Evolutionary conservation across 2,113 vertebrate species (phyloP), one percentile per base, ranked within the genome.

Genomic region (Fulica atra): DNA sequence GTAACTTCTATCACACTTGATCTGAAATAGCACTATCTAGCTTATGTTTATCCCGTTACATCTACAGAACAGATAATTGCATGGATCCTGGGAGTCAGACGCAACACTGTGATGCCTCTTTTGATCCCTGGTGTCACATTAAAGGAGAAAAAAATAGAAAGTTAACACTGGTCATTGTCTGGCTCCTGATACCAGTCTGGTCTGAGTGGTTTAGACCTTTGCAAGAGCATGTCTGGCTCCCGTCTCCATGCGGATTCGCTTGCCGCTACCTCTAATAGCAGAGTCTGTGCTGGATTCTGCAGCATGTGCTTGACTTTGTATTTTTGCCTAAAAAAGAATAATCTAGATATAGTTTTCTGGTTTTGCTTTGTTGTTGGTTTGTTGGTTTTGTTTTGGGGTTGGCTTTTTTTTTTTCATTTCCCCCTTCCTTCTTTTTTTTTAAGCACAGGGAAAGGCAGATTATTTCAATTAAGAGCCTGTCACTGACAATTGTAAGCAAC

Each of bases 401-500:
- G 13, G 13, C 26, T 54, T 28, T 66, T 59, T 76, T 66, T 35
- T 50, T 50, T 40, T 25, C 2, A 70, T 73, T 91, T 73, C 13
- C 26, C 40, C 42, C 17, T 44, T 35, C 23, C 13, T 44, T 42
- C 1, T 23, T 80, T 74, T 57, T 65, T 88, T 89, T 64, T 40
- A 72, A 69, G 59, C 63, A 80, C 64, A 90, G 33, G 50, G 60
- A 86, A 79, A 95, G 66, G 86, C 95, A 98, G 95, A 98, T 97
- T 97, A 97, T 98, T 98, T 97, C 92, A 97, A 98, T 98, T 97
- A 98, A 97, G 92, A 90, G 70, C 66, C 92, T 95, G 91, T 94
- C 74, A n/a, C 76, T 94, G 93, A 96, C 78, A 96, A 96, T 92
- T 92, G 88, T 87, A 95, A 97, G 96, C 64, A 97, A 96, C 82